phyloP scores from a whole-genome alignment of 2,113 vertebrate species.

The Choloepus hoffmanni region DNA sequence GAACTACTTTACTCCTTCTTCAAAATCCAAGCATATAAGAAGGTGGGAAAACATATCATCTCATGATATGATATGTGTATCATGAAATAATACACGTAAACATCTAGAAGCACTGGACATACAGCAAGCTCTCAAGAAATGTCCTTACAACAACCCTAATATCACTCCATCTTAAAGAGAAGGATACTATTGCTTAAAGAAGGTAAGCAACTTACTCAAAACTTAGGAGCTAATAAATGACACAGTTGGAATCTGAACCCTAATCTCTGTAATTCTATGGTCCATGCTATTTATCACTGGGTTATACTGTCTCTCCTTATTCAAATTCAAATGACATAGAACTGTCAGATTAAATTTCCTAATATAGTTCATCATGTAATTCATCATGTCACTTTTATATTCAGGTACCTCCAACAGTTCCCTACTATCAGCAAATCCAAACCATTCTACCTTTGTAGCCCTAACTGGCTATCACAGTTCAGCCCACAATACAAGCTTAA shows the following conservation, averaged over 20 bases:
- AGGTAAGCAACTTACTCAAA: background rate
- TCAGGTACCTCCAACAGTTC: background rate
- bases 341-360: slow-evolving; percentile 18
- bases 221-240: slow-evolving; percentile 2
- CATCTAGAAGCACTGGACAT: background rate
- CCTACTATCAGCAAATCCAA: background rate
- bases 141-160: background rate
- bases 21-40: background rate
- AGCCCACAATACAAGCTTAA: background rate
- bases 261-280: background rate
- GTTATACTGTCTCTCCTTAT: background rate
- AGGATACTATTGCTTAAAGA: background rate
- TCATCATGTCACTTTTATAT: background rate
- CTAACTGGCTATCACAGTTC: background rate
- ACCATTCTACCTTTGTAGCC: slow-evolving; percentile 35
- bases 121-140: background rate
- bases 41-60: background rate
- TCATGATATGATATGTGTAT: too few relatives aligned
- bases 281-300: background rate
- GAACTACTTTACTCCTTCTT: slow-evolving; percentile 8
- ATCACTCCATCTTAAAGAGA: background rate
- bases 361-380: background rate
- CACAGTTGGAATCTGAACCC: background rate
- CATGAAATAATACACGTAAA: slow-evolving; percentile 7
- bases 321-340: background rate